Evolutionary conservation across 2,888 invertebrate genomes (phyloP).

Genomic region (Andrena praecox): DNA sequence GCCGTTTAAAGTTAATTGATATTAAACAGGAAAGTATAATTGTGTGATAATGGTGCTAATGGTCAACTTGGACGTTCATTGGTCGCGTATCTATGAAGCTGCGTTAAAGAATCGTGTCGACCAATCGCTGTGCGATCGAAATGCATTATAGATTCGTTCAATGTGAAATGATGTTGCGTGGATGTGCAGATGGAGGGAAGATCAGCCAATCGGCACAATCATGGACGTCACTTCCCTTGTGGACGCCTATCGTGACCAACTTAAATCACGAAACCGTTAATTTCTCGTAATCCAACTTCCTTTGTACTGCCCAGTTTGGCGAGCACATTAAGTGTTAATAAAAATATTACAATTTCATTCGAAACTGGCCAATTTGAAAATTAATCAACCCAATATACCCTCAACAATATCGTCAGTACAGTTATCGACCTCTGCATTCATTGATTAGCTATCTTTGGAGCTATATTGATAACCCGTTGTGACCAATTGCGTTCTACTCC

Average conservation of each 20-base stretch:
- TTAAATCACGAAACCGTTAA: conserved; percentile 17
- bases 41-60: too few species aligned
- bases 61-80: too few species aligned
- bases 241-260: conserved; percentile 33
- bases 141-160: too few species aligned
- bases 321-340: conserved; percentile 9
- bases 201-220: too few species aligned
- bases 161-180: too few species aligned
- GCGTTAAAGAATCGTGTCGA: too few species aligned
- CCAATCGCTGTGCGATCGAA: too few species aligned
- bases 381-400: background rate
- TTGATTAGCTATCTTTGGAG: conserved; percentile 10
- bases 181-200: too few species aligned
- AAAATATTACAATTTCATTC: conserved; percentile 3
- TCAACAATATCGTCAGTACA: conserved; percentile 1
- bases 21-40: too few species aligned
- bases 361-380: background rate
- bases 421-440: conserved; percentile 20
- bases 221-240: conserved; percentile 64
- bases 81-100: too few species aligned
- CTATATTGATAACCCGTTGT: conserved; percentile 20
- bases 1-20: too few species aligned
- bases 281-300: conserved; percentile 31
- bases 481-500: conserved; percentile 27
- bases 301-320: background rate